Conservation (phyloP, 1,140 invertebrate species). For the Varroa destructor region DNA sequence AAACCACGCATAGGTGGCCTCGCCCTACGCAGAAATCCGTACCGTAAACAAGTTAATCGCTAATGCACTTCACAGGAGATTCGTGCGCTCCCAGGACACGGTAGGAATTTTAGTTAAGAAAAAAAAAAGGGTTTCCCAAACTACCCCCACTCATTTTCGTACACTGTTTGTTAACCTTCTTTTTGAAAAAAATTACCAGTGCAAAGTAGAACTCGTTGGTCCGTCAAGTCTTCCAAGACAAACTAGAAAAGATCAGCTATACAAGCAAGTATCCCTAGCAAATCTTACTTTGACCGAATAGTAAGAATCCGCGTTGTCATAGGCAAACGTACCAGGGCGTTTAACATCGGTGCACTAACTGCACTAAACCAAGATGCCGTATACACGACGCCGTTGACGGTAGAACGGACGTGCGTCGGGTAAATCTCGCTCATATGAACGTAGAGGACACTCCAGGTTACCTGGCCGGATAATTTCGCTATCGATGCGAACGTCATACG, state of each 20-base stretch:
- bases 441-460: constrained; percentile 25
- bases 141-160: background rate
- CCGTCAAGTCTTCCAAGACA: no score
- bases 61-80: background rate
- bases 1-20: constrained; percentile 1
- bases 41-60: background rate
- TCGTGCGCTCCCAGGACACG: no score
- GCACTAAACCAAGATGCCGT: constrained; percentile 2
- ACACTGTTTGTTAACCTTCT: no score
- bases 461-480: constrained; percentile 19
- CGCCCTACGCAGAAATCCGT: constrained; percentile 9
- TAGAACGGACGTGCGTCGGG: constrained; percentile 9
- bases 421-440: constrained; percentile 22
- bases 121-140: background rate
- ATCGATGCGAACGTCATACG: constrained; percentile 14
- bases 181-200: no score
- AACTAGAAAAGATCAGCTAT: no score
- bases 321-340: background rate
- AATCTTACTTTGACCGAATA: no score
- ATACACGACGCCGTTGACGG: constrained; percentile 3
- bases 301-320: no score
- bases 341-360: background rate
- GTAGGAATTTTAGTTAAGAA: background rate
- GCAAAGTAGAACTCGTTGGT: no score
- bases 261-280: no score